Evolutionary conservation across 1,140 invertebrate species (phyloP), one percentile per base, ranked within the genome.

Genomic region (Drosophila navojoa): DNA sequence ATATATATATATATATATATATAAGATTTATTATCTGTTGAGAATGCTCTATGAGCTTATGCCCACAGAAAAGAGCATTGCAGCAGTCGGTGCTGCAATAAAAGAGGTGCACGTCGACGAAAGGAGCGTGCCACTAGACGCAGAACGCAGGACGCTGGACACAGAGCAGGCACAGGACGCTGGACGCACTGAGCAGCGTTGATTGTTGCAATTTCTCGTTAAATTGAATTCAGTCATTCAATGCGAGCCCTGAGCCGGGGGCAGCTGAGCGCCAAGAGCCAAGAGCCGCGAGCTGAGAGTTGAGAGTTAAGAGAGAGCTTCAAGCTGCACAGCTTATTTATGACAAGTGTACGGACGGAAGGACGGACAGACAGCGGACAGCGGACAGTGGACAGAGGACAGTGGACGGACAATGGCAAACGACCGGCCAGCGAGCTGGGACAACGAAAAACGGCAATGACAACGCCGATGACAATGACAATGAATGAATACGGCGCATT

Each of bases 201-300:
- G 82, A 87, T 87, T 87, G 82, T 87, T 87, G 82, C 82, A 87
- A 87, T 89, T 87, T 89, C 79, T 89, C 82, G 82, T 87, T 87
- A 89, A 87, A 87, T 87, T 87, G 82, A 87, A 87, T 87, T 87
- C 84, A 81, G 79, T 81, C 82, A 61, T 81, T 85, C 81, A 78
- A 76, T 78, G 71, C 71, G 27, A 66, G 78, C 61, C 70, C 81
- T 62, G 73, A 74, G 81, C 68, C 52, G 62, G 44, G 55, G 45
- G 15, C 15, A 59, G 38, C 44, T 62, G 75, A 54, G 64, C 50
- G 11, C 53, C 16, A 13, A 15, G 58, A 67, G 55, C 52, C 22
- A 32, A 32, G 52, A 63, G 70, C 60, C 19, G 27, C 3, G 71
- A 45, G 38, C 22, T n/a, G 15, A 25, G 54, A 59, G 45, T 13